These are phyloP conservation scores for Gonatopus flavifemur DNA, from an alignment of 1,140 invertebrate species.

Conservation along the genomic window DNA sequence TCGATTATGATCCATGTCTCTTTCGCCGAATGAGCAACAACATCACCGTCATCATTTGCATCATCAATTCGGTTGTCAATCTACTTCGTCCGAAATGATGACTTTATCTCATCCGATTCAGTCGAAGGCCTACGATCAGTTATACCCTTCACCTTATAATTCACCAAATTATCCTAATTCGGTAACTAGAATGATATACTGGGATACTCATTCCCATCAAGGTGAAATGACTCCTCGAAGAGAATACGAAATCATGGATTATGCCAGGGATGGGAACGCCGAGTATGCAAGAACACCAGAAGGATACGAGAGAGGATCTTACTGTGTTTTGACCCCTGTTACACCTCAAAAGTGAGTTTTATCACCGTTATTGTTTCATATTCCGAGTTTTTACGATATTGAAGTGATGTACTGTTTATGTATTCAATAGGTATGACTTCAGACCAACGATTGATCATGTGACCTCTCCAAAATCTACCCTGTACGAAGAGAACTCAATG, in stretches of 20 bases:
- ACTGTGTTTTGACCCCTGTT: slow-evolving; percentile 42
- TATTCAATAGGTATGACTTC: slow-evolving; percentile 35
- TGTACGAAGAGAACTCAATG: slow-evolving; percentile 52
- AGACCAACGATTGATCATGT: slow-evolving; percentile 36
- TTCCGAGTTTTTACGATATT: background rate
- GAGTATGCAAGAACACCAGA: slow-evolving; percentile 45
- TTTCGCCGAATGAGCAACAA: too few relatives aligned
- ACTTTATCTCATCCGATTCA: slow-evolving; percentile 31
- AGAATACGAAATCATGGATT: slow-evolving; percentile 27
- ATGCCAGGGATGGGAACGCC: slow-evolving; percentile 17
- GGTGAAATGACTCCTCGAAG: slow-evolving; percentile 40
- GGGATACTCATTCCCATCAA: slow-evolving; percentile 36
- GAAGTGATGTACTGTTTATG: background rate
- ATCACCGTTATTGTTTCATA: background rate
- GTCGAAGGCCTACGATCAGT: slow-evolving; percentile 35
- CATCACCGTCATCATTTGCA: too few relatives aligned
- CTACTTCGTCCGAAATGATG: slow-evolving; percentile 39
- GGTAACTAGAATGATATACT: slow-evolving; percentile 22
- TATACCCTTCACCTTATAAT: slow-evolving; percentile 51
- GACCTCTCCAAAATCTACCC: slow-evolving; percentile 34
- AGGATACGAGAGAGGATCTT: slow-evolving; percentile 42
- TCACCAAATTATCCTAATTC: slow-evolving; percentile 48
- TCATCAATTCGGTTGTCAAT: slow-evolving; percentile 41
- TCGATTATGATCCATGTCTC: too few relatives aligned
- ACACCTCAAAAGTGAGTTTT: slow-evolving; percentile 47